Evolutionary conservation across 2,888 invertebrate genomes (phyloP).

Genomic region (Agrotis segetum): DNA sequence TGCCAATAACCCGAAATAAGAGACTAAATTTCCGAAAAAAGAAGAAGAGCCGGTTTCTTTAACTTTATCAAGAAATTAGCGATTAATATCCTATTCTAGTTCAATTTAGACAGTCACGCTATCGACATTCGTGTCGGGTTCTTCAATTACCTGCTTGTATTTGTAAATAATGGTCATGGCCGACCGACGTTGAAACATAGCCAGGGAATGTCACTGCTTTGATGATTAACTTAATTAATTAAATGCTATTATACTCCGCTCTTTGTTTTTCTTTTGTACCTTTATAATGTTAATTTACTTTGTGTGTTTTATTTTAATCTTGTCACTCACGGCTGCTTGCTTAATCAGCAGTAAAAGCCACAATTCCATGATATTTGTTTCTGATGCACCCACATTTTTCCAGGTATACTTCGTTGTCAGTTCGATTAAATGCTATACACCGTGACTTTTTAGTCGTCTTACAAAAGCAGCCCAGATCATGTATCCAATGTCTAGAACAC

Average conservation of each 20-base stretch:
- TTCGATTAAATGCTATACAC: no score
- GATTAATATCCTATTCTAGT: constrained; percentile 41
- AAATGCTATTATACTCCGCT: background rate
- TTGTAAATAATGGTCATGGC: constrained; percentile 27
- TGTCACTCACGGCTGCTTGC: background rate
- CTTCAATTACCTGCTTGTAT: constrained; percentile 20
- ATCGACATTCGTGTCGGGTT: constrained; percentile 19
- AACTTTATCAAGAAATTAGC: constrained; percentile 48
- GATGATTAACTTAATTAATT: constrained; percentile 9
- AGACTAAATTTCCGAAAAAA: constrained; percentile 8
- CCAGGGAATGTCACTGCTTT: constrained; percentile 5
- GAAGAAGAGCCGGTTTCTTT: background rate
- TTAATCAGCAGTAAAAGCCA: background rate
- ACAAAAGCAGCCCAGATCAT: no score
- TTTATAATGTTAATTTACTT: background rate
- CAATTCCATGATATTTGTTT: constrained; percentile 1
- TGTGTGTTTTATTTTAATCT: background rate
- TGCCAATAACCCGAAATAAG: constrained; percentile 9
- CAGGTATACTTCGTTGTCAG: no score
- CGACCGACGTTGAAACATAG: background rate
- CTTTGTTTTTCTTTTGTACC: background rate
- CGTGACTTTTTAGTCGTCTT: no score
- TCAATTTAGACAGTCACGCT: constrained; percentile 41
- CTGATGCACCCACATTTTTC: no score
- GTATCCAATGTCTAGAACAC: no score